phyloP scores from a whole-genome alignment of 2,888 invertebrate genomes.

The Tenthredo distinguenda region DNA sequence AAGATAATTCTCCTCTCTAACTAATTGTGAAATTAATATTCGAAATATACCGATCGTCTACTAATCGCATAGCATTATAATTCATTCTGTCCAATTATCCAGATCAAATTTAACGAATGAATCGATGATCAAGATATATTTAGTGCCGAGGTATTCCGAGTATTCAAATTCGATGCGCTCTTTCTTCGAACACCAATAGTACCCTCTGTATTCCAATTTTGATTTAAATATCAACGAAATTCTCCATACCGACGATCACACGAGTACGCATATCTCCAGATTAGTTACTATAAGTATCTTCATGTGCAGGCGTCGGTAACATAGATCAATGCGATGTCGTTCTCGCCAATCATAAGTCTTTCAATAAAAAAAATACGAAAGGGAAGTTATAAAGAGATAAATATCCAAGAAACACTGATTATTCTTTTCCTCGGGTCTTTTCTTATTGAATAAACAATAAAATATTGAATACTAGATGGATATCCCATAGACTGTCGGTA shows the following conservation, averaged over 20 bases:
- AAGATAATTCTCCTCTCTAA: neutral
- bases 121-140: neutral
- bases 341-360: too few species aligned
- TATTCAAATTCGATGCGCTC: neutral
- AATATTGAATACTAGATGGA: neutral
- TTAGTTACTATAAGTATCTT: neutral
- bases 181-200: neutral
- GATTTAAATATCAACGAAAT: neutral
- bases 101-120: neutral
- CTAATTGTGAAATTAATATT: neutral
- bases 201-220: neutral
- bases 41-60: neutral
- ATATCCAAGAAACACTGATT: neutral
- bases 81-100: neutral
- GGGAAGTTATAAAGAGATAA: neutral
- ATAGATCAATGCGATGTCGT: too few species aligned
- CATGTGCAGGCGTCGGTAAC: neutral
- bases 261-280: neutral
- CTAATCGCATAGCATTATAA: neutral
- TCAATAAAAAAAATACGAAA: neutral
- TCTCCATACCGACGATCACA: neutral
- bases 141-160: neutral
- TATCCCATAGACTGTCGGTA: neutral
- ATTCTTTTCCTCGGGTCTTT: neutral
- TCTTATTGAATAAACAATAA: neutral